A percentile compares a stretch with the other conserved stretches of the same genome.
Conservation (phyloP, 2,888 invertebrate species). For the Odontomyia ornata region DNA sequence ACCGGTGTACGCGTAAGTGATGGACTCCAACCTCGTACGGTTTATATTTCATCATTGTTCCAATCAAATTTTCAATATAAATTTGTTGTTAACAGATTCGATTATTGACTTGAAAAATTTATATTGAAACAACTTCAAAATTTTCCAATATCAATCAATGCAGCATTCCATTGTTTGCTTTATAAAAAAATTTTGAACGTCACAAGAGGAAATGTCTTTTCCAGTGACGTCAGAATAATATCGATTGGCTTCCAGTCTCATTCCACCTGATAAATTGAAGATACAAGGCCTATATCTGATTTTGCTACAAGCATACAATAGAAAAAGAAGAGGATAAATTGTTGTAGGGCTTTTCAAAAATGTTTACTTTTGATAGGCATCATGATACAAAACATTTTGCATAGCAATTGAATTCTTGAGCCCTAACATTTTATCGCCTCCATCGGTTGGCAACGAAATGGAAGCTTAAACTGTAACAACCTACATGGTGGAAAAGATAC, state of each 20-base stretch:
- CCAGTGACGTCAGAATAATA: neutral
- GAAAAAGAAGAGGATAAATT: neutral
- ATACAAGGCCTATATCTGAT: too few relatives aligned
- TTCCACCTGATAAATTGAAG: too few relatives aligned
- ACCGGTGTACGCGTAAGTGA: neutral
- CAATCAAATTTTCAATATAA: too few relatives aligned
- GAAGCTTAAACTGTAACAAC: neutral
- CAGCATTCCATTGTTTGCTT: neutral
- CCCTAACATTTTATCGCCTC: neutral
- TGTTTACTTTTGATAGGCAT: conserved; percentile 24
- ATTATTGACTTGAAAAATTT: conserved; percentile 14
- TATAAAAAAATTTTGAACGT: neutral
- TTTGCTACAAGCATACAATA: neutral
- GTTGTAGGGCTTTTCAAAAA: neutral
- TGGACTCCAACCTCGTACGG: neutral
- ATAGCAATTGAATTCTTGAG: conserved; percentile 22
- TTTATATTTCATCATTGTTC: neutral
- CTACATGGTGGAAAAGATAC: too few relatives aligned
- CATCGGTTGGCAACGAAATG: neutral
- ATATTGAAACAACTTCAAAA: neutral
- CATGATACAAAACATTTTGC: neutral
- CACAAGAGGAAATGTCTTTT: neutral
- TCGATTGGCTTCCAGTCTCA: neutral
- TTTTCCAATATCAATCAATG: neutral
- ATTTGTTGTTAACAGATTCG: neutral